Evolutionary conservation across 2,797 vertebrate genomes (phyloP).

Genomic region (Liparis tanakae): DNA sequence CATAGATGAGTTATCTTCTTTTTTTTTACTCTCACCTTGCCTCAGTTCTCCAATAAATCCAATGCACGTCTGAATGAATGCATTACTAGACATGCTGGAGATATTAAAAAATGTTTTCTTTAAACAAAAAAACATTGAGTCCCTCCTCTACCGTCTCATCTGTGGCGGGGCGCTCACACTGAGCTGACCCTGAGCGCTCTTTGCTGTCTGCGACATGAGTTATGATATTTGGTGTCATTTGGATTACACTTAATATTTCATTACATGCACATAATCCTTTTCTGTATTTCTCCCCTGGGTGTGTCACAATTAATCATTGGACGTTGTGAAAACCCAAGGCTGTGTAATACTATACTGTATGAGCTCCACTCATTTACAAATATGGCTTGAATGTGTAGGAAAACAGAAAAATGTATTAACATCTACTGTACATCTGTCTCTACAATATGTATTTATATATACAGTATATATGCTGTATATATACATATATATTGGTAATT

Average conservation of each 20-base stretch:
- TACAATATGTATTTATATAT: neutral
- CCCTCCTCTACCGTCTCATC: slow-evolving; percentile 61
- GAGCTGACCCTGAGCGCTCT: slow-evolving; percentile 79
- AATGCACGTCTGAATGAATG: slow-evolving; percentile 83
- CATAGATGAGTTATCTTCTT: slow-evolving; percentile 35
- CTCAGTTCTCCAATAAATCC: slow-evolving; percentile 78
- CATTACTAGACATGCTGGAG: slow-evolving; percentile 77
- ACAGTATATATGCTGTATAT: too few relatives aligned
- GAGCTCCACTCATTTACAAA: slow-evolving; percentile 25
- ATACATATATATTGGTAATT: too few relatives aligned
- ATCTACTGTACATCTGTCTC: neutral
- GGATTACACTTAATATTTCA: slow-evolving; percentile 87
- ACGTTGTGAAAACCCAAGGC: slow-evolving; percentile 63
- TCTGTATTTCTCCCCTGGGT: slow-evolving; percentile 78
- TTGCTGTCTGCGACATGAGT: slow-evolving; percentile 74
- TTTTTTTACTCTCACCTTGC: slow-evolving; percentile 26
- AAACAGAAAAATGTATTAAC: neutral
- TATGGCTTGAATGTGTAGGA: neutral
- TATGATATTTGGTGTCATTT: slow-evolving; percentile 82
- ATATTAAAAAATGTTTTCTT: slow-evolving; percentile 82
- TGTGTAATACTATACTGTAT: slow-evolving; percentile 55
- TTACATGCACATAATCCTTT: slow-evolving; percentile 81
- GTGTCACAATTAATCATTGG: slow-evolving; percentile 80
- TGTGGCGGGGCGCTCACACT: slow-evolving; percentile 60
- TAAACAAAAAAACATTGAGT: slow-evolving; percentile 72